Conservation (phyloP, 2,888 invertebrate species). For the Drosophila conformis region DNA sequence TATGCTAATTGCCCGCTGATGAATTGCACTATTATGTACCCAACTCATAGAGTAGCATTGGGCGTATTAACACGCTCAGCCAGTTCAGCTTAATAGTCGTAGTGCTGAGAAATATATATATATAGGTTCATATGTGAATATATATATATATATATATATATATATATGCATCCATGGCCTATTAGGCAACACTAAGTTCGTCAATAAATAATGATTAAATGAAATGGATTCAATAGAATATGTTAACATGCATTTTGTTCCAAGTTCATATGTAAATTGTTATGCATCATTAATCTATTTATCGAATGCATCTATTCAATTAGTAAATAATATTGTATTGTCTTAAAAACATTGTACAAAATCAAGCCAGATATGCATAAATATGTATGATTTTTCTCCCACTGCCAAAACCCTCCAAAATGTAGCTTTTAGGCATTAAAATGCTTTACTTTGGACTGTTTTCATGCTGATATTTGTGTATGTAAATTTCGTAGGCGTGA, state of each 20-base stretch:
- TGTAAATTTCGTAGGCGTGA: constrained; percentile 67
- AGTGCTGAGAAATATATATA: not conserved
- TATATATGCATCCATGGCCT: not conserved
- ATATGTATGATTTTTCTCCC: not conserved
- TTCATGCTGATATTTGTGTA: constrained; percentile 38
- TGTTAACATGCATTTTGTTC: not conserved
- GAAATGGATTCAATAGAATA: not conserved
- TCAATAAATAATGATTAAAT: not conserved
- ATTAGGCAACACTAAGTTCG: not conserved
- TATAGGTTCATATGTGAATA: not conserved
- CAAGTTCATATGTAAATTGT: constrained; percentile 1
- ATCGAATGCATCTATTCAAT: not conserved
- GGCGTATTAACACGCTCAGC: not conserved
- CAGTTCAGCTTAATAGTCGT: not conserved
- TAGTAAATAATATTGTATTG: not conserved
- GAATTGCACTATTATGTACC: constrained; percentile 52
- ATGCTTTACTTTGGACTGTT: constrained; percentile 13
- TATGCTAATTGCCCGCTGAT: constrained; percentile 67
- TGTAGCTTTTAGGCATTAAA: not conserved
- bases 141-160: not conserved
- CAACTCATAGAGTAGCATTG: not conserved
- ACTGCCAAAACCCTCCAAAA: not conserved
- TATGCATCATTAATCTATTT: not conserved
- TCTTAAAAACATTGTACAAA: not conserved
- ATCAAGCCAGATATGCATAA: not conserved